Evolutionary conservation across 1,140 invertebrate genomes (phyloP).

Genomic region (Zaprionus camerounensis): DNA sequence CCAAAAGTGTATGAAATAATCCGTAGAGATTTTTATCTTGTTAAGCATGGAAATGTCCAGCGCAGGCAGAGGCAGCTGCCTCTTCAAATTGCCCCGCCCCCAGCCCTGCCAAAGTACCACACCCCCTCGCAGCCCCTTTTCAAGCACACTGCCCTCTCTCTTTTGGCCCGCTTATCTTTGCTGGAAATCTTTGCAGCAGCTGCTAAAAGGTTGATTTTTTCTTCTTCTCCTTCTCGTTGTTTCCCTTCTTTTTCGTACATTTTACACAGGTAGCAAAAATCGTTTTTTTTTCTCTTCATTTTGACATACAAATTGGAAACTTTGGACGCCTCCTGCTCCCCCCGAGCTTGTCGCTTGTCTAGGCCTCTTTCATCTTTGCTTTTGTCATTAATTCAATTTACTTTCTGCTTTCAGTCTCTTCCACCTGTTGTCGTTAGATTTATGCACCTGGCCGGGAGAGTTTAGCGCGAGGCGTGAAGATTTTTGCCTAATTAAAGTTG

Average conservation of each 20-base stretch:
- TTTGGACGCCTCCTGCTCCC: conserved; percentile 29
- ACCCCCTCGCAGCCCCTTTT: not conserved
- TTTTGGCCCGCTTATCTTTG: conserved; percentile 58
- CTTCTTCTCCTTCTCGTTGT: conserved; percentile 29
- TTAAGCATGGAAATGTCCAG: conserved; percentile 77
- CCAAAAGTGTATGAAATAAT: conserved; percentile 74
- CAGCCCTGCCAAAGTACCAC: not conserved
- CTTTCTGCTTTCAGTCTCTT: conserved; percentile 36
- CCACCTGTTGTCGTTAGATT: conserved; percentile 73
- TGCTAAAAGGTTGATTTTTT: conserved; percentile 52
- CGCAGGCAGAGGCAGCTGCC: conserved; percentile 34
- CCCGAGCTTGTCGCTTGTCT: conserved; percentile 14
- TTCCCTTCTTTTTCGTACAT: conserved; percentile 11
- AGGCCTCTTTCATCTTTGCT: conserved; percentile 70
- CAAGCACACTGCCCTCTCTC: conserved; percentile 7
- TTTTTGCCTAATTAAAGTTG: conserved; percentile 74
- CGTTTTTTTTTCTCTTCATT: conserved; percentile 20
- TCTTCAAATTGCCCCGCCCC: conserved; percentile 28
- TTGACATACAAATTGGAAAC: conserved; percentile 68
- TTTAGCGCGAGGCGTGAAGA: conserved; percentile 62
- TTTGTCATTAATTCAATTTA: conserved; percentile 75
- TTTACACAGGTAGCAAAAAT: conserved; percentile 60
- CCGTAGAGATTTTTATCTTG: conserved; percentile 79
- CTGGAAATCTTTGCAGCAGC: conserved; percentile 70
- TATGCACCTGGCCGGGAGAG: conserved; percentile 36